Percentiles rank a stretch among this genome's conserved stretches.
Evolutionary conservation across 30 jellyfish, hydroid and myxozoan genomes (phyloP).

Genomic region (Aurelia sp.): DNA sequence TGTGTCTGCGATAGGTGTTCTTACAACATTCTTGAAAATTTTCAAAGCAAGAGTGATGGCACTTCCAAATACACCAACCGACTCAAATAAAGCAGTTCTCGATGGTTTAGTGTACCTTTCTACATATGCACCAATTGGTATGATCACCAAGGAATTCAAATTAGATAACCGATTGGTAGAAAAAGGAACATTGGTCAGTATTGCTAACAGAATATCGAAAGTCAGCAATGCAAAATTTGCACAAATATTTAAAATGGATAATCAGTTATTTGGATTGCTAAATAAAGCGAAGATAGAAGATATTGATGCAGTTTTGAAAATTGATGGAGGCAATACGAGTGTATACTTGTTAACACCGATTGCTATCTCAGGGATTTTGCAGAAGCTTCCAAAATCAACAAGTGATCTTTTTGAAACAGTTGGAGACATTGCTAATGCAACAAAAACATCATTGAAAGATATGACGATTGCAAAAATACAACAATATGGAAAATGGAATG

Average conservation of each 20-base stretch:
- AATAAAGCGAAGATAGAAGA: neutral
- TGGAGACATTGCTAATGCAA: neutral
- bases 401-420: neutral
- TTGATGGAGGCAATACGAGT: neutral
- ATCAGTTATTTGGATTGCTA: neutral
- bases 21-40: neutral
- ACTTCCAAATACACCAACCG: neutral
- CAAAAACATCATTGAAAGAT: neutral
- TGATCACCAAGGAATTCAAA: neutral
- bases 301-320: neutral
- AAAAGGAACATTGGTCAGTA: neutral
- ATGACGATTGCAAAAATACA: neutral
- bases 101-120: neutral
- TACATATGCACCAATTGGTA: neutral
- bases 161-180: neutral
- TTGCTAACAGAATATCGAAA: neutral
- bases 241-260: neutral
- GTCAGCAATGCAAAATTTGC: neutral
- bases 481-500: neutral
- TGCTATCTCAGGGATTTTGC: neutral
- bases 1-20: neutral
- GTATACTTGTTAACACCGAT: neutral
- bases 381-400: neutral
- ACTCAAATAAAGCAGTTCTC: neutral
- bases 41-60: neutral